Percentiles rank a stretch among this genome's conserved stretches.
Evolutionary conservation across 2,113 vertebrate species (phyloP).

Genomic region (Nyctibius bracteatus): DNA sequence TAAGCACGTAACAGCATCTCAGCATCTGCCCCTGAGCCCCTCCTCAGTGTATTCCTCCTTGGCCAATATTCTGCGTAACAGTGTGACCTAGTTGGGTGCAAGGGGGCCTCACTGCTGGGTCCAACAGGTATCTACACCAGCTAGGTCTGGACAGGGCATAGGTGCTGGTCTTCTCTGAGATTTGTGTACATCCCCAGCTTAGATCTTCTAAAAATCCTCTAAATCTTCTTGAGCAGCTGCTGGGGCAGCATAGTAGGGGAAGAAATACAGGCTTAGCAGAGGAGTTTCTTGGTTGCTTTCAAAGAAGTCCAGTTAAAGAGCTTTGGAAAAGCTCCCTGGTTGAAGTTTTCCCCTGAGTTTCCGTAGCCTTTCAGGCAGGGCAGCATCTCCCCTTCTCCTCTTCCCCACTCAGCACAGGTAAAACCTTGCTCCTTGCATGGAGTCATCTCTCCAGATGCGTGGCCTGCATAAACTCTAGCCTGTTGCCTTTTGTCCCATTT

Average conservation of each 20-base stretch:
- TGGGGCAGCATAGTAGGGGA: background rate
- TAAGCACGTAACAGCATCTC: background rate
- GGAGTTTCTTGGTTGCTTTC: background rate
- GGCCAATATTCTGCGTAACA: background rate
- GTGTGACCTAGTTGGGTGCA: background rate
- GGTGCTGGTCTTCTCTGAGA: background rate
- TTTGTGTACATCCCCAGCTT: background rate
- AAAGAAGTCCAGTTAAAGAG: background rate
- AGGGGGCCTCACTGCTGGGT: background rate
- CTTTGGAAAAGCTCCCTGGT: background rate
- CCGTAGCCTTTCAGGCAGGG: background rate
- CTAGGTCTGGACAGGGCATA: background rate
- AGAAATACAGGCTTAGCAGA: background rate
- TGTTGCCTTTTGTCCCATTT: background rate
- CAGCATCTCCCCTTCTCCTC: background rate
- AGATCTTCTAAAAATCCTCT: background rate
- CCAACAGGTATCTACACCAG: background rate
- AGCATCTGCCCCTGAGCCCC: background rate
- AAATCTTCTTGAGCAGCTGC: background rate
- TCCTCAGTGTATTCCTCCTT: background rate
- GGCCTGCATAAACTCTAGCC: background rate
- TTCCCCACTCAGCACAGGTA: accelerated
- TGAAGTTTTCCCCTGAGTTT: background rate
- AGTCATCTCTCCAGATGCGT: accelerated
- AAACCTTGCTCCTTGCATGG: background rate